Evolutionary conservation across 2,888 invertebrate genomes (phyloP).

Genomic region (Drosophila nr. perissopoda): DNA sequence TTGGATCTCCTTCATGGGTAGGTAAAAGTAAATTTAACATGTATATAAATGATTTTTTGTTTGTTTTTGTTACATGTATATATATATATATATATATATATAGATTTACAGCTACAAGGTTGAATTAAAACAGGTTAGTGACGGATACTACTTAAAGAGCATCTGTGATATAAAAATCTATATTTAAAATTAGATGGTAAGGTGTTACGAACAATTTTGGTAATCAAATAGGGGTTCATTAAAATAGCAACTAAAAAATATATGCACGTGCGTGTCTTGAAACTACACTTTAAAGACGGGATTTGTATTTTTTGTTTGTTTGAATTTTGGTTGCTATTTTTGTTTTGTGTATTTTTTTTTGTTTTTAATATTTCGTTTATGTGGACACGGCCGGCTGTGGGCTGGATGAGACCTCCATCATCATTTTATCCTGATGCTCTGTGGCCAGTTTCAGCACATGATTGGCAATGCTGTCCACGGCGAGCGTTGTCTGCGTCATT

Average conservation of each 20-base stretch:
- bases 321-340: background rate
- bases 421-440: slow-evolving; percentile 41
- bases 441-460: slow-evolving; percentile 80
- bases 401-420: background rate
- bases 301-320: background rate
- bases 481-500: slow-evolving; percentile 68
- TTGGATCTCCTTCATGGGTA: background rate
- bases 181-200: slow-evolving; percentile 17
- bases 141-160: slow-evolving; percentile 18
- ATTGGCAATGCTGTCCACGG: slow-evolving; percentile 81
- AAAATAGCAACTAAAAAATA: slow-evolving; percentile 34
- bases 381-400: slow-evolving; percentile 10
- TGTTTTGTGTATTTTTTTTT: background rate
- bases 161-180: slow-evolving; percentile 21
- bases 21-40: slow-evolving; percentile 10
- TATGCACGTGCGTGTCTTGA: slow-evolving; percentile 11
- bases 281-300: slow-evolving; percentile 29
- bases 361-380: slow-evolving; percentile 14
- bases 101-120: slow-evolving; percentile 8
- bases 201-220: slow-evolving; percentile 32
- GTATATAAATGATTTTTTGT: background rate
- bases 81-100: slow-evolving; percentile 2
- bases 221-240: slow-evolving; percentile 13
- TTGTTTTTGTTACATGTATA: background rate
- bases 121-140: slow-evolving; percentile 16